Conservation (phyloP, 2,113 vertebrate genomes). For the Puffinus mauretanicus region DNA sequence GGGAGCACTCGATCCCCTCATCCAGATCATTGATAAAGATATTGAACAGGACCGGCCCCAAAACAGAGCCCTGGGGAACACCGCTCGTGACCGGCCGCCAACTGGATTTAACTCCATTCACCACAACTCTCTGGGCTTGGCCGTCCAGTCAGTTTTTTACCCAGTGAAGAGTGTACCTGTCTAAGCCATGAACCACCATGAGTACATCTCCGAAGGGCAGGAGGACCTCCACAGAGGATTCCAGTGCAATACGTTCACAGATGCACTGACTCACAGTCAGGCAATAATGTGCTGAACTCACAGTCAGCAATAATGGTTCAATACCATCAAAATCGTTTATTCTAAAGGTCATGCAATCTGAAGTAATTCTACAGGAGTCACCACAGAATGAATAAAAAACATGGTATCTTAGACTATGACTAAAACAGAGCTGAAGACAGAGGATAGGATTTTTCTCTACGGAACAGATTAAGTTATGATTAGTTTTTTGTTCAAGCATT, state of each 20-base stretch:
- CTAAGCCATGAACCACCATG: too few relatives aligned
- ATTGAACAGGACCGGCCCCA: too few relatives aligned
- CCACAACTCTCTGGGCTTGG: too few relatives aligned
- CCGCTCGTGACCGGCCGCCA: too few relatives aligned
- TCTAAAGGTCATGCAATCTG: neutral
- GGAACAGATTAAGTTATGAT: neutral
- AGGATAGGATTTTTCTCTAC: neutral
- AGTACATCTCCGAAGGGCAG: neutral
- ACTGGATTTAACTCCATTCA: too few relatives aligned
- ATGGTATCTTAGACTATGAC: neutral
- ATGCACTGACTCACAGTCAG: neutral
- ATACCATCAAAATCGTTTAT: neutral
- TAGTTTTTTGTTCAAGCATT: neutral
- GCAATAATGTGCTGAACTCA: too few relatives aligned
- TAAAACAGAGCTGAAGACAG: slow-evolving; percentile 1
- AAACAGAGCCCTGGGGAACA: too few relatives aligned
- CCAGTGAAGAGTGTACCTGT: too few relatives aligned
- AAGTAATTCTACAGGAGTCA: slow-evolving; percentile 1
- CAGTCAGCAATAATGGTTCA: neutral
- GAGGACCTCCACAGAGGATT: neutral
- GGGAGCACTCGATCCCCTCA: too few relatives aligned
- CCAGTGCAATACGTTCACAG: neutral
- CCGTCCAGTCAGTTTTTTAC: too few relatives aligned
- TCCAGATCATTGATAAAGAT: too few relatives aligned
- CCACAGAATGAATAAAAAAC: neutral